Evolutionary conservation across 2,113 vertebrate genomes (phyloP).

Genomic region (Furnarius figulus): DNA sequence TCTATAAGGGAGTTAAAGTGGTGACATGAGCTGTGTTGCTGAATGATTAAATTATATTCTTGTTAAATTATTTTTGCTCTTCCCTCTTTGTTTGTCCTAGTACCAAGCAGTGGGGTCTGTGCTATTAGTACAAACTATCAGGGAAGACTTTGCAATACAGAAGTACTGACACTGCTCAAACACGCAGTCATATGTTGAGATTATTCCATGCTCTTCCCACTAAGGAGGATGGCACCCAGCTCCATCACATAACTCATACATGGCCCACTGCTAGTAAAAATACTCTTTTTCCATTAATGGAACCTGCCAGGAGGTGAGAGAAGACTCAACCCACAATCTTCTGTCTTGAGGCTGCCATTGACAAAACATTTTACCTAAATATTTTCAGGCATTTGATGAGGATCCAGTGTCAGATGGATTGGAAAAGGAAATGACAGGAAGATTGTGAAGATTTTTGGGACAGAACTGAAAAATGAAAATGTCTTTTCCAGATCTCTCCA

Average conservation of each 20-base stretch:
- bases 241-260: background rate
- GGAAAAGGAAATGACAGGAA: slow-evolving; percentile 53
- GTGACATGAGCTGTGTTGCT: background rate
- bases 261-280: slow-evolving; percentile 9
- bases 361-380: slow-evolving; percentile 38
- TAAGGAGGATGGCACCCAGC: background rate
- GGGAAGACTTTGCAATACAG: background rate
- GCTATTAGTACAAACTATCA: background rate
- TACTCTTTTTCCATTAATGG: background rate
- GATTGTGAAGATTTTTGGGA: slow-evolving; percentile 44
- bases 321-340: background rate
- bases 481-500: slow-evolving; percentile 61
- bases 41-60: background rate
- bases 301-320: background rate
- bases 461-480: slow-evolving; percentile 54
- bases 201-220: background rate
- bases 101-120: background rate
- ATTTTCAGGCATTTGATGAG: slow-evolving; percentile 25
- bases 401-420: slow-evolving; percentile 39
- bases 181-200: background rate
- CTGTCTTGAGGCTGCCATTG: background rate
- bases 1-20: background rate
- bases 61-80: background rate
- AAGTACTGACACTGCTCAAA: background rate
- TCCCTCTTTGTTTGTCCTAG: background rate